A percentile compares a stretch with the other conserved stretches of the same genome.
Evolutionary conservation across 1,140 invertebrate species (phyloP).

Genomic region (Andrena cerasifolii): DNA sequence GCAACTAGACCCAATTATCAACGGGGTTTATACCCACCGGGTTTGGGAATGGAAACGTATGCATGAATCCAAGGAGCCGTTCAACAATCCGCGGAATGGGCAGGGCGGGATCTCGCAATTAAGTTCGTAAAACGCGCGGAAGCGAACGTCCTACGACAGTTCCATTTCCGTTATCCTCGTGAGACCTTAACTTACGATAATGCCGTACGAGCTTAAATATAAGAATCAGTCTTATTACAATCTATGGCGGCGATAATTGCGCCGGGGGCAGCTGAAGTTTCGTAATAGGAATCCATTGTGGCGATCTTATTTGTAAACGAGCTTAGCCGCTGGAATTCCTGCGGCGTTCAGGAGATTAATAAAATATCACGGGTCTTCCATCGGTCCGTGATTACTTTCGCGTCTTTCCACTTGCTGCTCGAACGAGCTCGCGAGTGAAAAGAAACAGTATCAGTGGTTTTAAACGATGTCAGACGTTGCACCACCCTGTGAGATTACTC

Average conservation of each 20-base stretch:
- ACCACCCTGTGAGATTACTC: too few relatives aligned
- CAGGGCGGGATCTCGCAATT: constrained; percentile 32
- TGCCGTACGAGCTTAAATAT: constrained; percentile 37
- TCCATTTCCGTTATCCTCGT: constrained; percentile 57
- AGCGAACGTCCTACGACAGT: constrained; percentile 47
- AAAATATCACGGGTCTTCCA: too few relatives aligned
- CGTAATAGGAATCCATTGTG: neutral
- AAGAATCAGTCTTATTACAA: constrained; percentile 52
- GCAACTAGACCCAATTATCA: too few relatives aligned
- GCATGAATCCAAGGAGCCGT: constrained; percentile 20
- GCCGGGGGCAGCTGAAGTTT: neutral
- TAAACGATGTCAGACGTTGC: too few relatives aligned
- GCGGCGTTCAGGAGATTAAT: too few relatives aligned
- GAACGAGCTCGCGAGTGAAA: too few relatives aligned
- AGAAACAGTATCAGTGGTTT: too few relatives aligned
- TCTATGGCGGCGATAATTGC: constrained; percentile 38
- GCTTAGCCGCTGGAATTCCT: too few relatives aligned
- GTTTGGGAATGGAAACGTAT: constrained; percentile 28
- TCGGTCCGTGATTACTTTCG: too few relatives aligned
- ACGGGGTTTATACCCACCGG: neutral
- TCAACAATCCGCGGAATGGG: constrained; percentile 46
- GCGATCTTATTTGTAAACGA: too few relatives aligned
- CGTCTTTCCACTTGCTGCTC: too few relatives aligned
- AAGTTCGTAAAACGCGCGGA: constrained; percentile 31
- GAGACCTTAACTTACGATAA: constrained; percentile 59